These are phyloP conservation scores for Cephus sareptanus DNA, from an alignment of 2,888 invertebrate species.

Conservation along the genomic window DNA sequence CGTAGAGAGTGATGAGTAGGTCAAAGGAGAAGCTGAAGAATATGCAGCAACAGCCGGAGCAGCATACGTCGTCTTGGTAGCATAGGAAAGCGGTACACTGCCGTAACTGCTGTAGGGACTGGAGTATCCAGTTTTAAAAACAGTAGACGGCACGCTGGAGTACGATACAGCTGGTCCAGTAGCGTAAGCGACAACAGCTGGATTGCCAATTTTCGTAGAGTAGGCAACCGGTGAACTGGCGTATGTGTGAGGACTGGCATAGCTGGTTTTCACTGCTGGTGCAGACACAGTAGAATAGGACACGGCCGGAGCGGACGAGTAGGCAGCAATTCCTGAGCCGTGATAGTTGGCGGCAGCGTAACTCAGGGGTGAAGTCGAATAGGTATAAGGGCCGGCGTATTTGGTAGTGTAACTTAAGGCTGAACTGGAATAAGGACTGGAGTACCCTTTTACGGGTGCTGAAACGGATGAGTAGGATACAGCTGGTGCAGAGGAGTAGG, in stretches of 20 bases:
- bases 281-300: slow-evolving; percentile 9
- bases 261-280: slow-evolving; percentile 9
- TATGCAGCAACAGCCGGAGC: background rate
- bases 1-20: background rate
- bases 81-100: background rate
- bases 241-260: background rate
- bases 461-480: slow-evolving; percentile 8
- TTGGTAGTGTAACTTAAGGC: background rate
- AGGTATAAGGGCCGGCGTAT: slow-evolving; percentile 5
- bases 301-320: slow-evolving; percentile 4
- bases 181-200: background rate
- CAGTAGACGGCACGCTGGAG: background rate
- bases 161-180: background rate
- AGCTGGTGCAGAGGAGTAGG: slow-evolving; percentile 1
- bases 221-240: background rate
- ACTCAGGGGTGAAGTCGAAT: background rate
- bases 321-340: background rate
- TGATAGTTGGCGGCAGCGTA: background rate
- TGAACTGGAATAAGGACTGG: background rate
- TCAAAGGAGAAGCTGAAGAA: background rate
- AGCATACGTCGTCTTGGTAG: background rate
- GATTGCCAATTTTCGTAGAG: background rate
- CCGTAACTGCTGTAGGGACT: background rate
- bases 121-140: background rate
- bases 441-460: slow-evolving; percentile 4